Conservation (phyloP, 2,797 vertebrate genomes). For the Melanotaenia maccullochi region DNA sequence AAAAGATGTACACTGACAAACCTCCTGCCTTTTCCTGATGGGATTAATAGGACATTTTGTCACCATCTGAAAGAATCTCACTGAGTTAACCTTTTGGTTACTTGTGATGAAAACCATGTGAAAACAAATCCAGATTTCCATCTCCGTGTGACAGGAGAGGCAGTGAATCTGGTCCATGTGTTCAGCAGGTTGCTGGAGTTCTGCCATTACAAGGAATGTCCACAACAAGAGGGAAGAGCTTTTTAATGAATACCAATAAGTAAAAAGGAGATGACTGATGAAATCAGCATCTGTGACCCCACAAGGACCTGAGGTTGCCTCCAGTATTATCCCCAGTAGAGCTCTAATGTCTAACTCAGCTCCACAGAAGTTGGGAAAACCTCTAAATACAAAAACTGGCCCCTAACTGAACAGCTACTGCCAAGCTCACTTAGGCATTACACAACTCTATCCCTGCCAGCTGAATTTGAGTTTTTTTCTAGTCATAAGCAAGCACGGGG, state of each 20-base stretch:
- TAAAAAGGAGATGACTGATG: background rate
- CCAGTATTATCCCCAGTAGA: slow-evolving; percentile 6
- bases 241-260: slow-evolving; percentile 4
- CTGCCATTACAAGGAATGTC: slow-evolving; percentile 32
- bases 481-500: slow-evolving; percentile 26
- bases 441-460: slow-evolving; percentile 20
- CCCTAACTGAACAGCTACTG: slow-evolving; percentile 13
- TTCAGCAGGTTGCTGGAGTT: slow-evolving; percentile 62
- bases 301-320: slow-evolving; percentile 6
- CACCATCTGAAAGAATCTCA: slow-evolving; percentile 9
- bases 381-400: slow-evolving; percentile 36
- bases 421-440: slow-evolving; percentile 40
- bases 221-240: slow-evolving; percentile 24
- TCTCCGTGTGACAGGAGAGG: slow-evolving; percentile 12
- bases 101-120: slow-evolving; percentile 2
- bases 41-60: slow-evolving; percentile 22
- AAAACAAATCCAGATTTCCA: slow-evolving; percentile 34
- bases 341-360: slow-evolving; percentile 6
- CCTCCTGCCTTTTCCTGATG: background rate
- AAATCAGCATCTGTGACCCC: slow-evolving; percentile 14
- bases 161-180: slow-evolving; percentile 50
- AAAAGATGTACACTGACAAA: background rate
- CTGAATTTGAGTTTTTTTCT: slow-evolving; percentile 13
- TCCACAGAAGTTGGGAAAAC: slow-evolving; percentile 32
- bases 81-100: background rate